These are phyloP conservation scores for Gouania willdenowi DNA, from an alignment of 2,797 vertebrate genomes.

Conservation along the genomic window DNA sequence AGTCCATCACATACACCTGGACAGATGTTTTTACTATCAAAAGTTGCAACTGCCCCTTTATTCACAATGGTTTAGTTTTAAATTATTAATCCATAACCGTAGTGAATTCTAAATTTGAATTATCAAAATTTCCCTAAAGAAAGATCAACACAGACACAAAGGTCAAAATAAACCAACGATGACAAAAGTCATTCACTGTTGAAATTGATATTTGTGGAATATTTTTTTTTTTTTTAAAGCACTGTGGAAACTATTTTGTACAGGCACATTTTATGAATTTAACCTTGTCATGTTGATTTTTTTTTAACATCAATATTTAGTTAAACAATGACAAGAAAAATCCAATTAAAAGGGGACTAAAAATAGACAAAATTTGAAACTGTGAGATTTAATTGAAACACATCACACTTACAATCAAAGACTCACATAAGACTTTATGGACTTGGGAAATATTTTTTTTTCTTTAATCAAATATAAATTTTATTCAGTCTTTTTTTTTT, in stretches of 20 bases:
- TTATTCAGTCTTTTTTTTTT: background rate
- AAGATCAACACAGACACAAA: background rate
- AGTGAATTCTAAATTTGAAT: too few relatives aligned
- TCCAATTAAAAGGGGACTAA: slow-evolving; percentile 56
- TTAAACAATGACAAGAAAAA: too few relatives aligned
- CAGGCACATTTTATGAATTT: too few relatives aligned
- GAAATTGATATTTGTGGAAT: too few relatives aligned
- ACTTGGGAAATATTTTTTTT: slow-evolving; percentile 13
- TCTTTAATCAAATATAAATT: slow-evolving; percentile 19
- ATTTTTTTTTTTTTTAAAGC: too few relatives aligned
- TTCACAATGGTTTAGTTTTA: slow-evolving; percentile 34
- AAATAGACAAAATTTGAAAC: slow-evolving; percentile 42
- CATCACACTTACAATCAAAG: slow-evolving; percentile 8
- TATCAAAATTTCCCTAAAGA: too few relatives aligned
- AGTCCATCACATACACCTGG: slow-evolving; percentile 19
- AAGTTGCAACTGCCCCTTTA: slow-evolving; percentile 34
- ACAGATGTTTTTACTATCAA: slow-evolving; percentile 27
- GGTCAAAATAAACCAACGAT: too few relatives aligned
- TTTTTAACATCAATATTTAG: too few relatives aligned
- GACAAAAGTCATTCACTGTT: too few relatives aligned
- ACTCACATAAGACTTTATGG: slow-evolving; percentile 20
- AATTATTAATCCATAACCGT: slow-evolving; percentile 15
- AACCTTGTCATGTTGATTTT: too few relatives aligned
- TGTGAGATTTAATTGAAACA: slow-evolving; percentile 25
- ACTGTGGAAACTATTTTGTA: too few relatives aligned